Conservation (phyloP, 2,888 invertebrate genomes). For the Drosophila ustulata region DNA sequence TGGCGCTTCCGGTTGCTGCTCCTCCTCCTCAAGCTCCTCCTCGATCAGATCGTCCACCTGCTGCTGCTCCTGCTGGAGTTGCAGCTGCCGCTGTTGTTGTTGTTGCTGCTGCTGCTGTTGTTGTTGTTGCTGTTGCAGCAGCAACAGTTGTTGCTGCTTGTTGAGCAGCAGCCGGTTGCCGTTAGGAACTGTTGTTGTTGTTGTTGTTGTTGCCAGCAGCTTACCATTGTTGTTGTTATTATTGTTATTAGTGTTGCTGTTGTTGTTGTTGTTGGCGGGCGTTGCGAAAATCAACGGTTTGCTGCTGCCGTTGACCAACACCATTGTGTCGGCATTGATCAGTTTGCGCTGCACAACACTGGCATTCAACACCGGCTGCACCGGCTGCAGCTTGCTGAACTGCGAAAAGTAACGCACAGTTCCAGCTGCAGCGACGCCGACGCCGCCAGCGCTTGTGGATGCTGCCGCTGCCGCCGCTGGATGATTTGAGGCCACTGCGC, state of each 20-base stretch:
- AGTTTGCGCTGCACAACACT: slow-evolving; percentile 59
- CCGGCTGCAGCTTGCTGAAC: slow-evolving; percentile 64
- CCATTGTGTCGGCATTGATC: slow-evolving; percentile 60
- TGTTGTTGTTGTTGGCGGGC: slow-evolving; percentile 19
- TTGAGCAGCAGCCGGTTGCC: slow-evolving; percentile 35
- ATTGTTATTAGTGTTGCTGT: slow-evolving; percentile 21
- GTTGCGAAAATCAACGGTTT: slow-evolving; percentile 53
- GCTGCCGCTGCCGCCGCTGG: slow-evolving; percentile 7
- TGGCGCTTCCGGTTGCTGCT: slow-evolving; percentile 32
- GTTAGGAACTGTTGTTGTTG: slow-evolving; percentile 44
- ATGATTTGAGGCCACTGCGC: slow-evolving; percentile 3
- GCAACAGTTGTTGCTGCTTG: slow-evolving; percentile 44
- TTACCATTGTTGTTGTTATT: slow-evolving; percentile 25
- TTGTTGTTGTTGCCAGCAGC: slow-evolving; percentile 13
- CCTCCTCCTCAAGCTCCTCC: slow-evolving; percentile 5
- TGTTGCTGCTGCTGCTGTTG: slow-evolving; percentile 13
- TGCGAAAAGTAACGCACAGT: slow-evolving; percentile 79
- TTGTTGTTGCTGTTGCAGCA: slow-evolving; percentile 9
- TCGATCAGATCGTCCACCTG: slow-evolving; percentile 8
- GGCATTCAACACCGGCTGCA: slow-evolving; percentile 37
- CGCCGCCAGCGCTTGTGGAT: slow-evolving; percentile 21
- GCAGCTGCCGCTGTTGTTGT: slow-evolving; percentile 32
- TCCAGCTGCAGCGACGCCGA: slow-evolving; percentile 4
- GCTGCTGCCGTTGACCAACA: slow-evolving; percentile 60
- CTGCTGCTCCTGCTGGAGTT: slow-evolving; percentile 21